Evolutionary conservation across 1,140 invertebrate genomes (phyloP).

Genomic region (Drosophila pachea): DNA sequence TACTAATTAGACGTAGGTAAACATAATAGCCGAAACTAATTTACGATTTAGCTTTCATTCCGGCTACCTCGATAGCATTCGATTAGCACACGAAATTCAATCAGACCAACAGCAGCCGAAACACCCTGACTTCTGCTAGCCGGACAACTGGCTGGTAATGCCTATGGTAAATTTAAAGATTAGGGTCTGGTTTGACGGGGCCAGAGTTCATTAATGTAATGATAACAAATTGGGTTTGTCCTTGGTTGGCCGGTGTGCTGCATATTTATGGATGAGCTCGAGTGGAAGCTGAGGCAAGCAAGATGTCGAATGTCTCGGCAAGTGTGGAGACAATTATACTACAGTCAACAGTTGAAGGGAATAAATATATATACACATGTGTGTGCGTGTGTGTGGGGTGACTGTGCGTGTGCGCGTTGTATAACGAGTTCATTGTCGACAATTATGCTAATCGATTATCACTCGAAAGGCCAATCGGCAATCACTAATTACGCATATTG

Average conservation of each 20-base stretch:
- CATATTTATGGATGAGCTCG: constrained; percentile 50
- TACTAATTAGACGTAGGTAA: constrained; percentile 71
- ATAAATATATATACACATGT: too few species aligned
- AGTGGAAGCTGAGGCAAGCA: neutral
- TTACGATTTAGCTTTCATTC: constrained; percentile 45
- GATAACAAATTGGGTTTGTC: constrained; percentile 61
- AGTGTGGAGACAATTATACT: too few species aligned
- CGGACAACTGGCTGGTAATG: constrained; percentile 6
- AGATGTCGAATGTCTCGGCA: too few species aligned
- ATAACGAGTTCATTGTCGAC: constrained; percentile 53
- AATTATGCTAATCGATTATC: constrained; percentile 68
- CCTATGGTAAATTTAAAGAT: constrained; percentile 66
- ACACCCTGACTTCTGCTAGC: neutral
- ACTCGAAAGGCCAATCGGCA: constrained; percentile 55
- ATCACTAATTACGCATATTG: constrained; percentile 61
- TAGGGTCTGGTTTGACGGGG: constrained; percentile 31
- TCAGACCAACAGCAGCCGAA: constrained; percentile 14
- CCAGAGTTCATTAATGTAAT: constrained; percentile 66
- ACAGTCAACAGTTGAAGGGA: too few species aligned
- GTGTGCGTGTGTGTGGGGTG: constrained; percentile 6
- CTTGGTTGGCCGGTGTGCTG: constrained; percentile 46
- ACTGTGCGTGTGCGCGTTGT: neutral
- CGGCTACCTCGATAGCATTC: constrained; percentile 4
- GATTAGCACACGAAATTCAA: constrained; percentile 30
- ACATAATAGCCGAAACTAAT: constrained; percentile 66